These are phyloP conservation scores for Picathartes gymnocephalus DNA, from an alignment of 2,113 vertebrate species.

Conservation along the genomic window DNA sequence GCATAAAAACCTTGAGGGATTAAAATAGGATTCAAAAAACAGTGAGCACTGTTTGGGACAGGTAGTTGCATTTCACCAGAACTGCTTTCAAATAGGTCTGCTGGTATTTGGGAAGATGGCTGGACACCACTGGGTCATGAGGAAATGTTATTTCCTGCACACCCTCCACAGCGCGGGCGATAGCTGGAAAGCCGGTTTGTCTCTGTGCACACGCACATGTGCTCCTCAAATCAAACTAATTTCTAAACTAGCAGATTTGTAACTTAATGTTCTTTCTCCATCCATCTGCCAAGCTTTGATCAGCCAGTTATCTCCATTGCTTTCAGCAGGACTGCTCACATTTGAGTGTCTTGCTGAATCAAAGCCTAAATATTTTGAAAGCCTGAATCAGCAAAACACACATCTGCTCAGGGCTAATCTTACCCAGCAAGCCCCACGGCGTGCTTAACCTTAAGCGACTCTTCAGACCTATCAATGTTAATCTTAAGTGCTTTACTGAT, in stretches of 20 bases:
- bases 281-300: not conserved
- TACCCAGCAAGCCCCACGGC: not conserved
- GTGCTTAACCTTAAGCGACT: not conserved
- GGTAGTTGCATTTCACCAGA: not conserved
- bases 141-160: not conserved
- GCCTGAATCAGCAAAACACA: not conserved
- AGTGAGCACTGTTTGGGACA: not conserved
- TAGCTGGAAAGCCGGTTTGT: fast-evolving
- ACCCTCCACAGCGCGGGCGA: fast-evolving
- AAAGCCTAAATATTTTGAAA: not conserved
- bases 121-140: fast-evolving
- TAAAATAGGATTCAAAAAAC: not conserved
- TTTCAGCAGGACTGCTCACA: not conserved
- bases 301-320: not conserved
- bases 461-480: not conserved
- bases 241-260: not conserved
- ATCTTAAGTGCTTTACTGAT: constrained; percentile 16
- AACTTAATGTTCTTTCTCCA: not conserved
- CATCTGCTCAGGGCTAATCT: not conserved
- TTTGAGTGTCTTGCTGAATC: not conserved
- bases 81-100: not conserved
- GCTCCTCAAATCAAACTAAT: not conserved
- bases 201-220: fast-evolving
- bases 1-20: not conserved
- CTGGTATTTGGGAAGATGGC: not conserved